phyloP scores from a whole-genome alignment of 1,140 invertebrate genomes.

The Asbolus verrucosus region DNA sequence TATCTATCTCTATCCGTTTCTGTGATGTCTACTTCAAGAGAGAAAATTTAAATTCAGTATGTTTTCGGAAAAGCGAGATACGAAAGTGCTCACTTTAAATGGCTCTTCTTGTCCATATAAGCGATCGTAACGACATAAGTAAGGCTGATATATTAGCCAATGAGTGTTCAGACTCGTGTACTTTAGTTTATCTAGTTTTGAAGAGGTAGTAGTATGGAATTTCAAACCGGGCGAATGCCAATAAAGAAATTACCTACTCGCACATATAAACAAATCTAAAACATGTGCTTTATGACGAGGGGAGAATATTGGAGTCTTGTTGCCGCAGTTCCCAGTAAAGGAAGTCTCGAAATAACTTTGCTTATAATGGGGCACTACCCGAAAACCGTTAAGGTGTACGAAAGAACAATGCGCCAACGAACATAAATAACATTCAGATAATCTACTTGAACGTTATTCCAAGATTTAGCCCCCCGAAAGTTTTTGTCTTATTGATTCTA shows the following conservation, averaged over 20 bases:
- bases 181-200: background rate
- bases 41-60: too few relatives aligned
- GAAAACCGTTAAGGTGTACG: constrained; percentile 41
- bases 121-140: too few relatives aligned
- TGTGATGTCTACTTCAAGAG: too few relatives aligned
- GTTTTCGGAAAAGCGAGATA: too few relatives aligned
- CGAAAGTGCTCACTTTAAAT: too few relatives aligned
- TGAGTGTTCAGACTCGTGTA: too few relatives aligned
- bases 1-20: too few relatives aligned
- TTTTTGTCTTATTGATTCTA: constrained; percentile 22
- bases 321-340: constrained; percentile 39
- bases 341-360: constrained; percentile 43
- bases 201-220: constrained; percentile 8
- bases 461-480: background rate
- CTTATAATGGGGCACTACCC: constrained; percentile 39
- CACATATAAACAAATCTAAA: constrained; percentile 39
- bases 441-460: background rate
- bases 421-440: constrained; percentile 19
- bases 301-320: constrained; percentile 40
- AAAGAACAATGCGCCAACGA: constrained; percentile 40
- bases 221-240: constrained; percentile 28
- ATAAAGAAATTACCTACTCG: constrained; percentile 37
- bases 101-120: too few relatives aligned
- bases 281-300: constrained; percentile 41
- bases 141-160: too few relatives aligned